Base-by-base conservation (phyloP, 2,113 vertebrate species). In the Corydoras sp. region DNA sequence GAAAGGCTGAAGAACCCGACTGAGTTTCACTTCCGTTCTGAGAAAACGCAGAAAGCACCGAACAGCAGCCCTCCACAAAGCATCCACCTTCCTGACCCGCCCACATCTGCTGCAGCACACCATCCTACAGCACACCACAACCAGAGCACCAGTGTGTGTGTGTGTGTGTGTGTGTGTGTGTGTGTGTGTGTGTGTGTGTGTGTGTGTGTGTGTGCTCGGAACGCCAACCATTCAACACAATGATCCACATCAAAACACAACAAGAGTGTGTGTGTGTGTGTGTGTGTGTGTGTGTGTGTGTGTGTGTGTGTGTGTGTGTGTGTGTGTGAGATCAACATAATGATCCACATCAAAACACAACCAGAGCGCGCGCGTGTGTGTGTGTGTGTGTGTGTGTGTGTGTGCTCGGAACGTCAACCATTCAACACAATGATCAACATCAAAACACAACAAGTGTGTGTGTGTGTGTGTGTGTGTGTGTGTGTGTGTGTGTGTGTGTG, bases 121-220 rank as follows among this genome's bases (percentile, higher is more conserved):
- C 4, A 43, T 43, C 35, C 35, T 2, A 43, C 35, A 43, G 35
- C 35, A 43, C 3, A 53, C 13, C 51, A 53, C 3, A 53, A 53
- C 13, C 51, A 14, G 3, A 53, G 5, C 9, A 53, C 12, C n/a
- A n/a, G n/a, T 11, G 49, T 50, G 49, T 50, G 31, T 35, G 60
- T 62, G 61, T 64, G 60, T 62, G 15, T 65, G 63, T 29, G 63
- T 11, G 49, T 50, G 49, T 50, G 31, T 35, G 60, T 62, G 61
- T 64, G 60, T 62, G 15, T 65, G 63, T 29, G 63, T 65, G 63
- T 53, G 48, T 65, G 63, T 65, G 10, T 11, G 43, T 58, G n/a
- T 58, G 55, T 14, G 15, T 58, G 15, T 49, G 35, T 64, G n/a
- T 50, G 32, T 49, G 32, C 11, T 5, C 18, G 2, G 62, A 43